Evolutionary conservation across 2,888 invertebrate genomes (phyloP).

Genomic region (Pimpla rufipes): DNA sequence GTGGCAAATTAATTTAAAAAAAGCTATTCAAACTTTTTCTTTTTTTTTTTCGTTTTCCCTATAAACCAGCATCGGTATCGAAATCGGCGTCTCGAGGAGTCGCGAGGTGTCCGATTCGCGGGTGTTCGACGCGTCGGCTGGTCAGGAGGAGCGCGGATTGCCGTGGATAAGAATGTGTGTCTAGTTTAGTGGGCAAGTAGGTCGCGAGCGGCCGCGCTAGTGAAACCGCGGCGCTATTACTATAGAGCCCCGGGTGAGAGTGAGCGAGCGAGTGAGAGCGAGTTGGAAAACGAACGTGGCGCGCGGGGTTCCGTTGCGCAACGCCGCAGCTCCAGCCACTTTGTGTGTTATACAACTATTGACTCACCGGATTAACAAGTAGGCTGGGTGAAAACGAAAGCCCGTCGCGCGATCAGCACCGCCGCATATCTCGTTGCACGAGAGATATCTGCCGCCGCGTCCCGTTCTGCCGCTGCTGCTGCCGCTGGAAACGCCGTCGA

Average conservation of each 20-base stretch:
- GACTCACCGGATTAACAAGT: slow-evolving; percentile 85
- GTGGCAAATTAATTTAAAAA: too few relatives aligned
- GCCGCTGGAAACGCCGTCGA: not conserved
- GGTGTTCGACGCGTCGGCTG: too few relatives aligned
- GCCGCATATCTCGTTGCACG: slow-evolving; percentile 29
- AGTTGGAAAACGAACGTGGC: slow-evolving; percentile 52
- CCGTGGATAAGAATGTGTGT: slow-evolving; percentile 84
- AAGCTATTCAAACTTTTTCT: too few relatives aligned
- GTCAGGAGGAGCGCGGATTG: slow-evolving; percentile 56
- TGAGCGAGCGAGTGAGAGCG: slow-evolving; percentile 20
- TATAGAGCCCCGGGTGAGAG: slow-evolving; percentile 42
- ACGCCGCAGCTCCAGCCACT: slow-evolving; percentile 80
- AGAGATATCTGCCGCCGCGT: slow-evolving; percentile 24
- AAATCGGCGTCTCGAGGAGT: slow-evolving; percentile 5
- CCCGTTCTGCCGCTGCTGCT: slow-evolving; percentile 2
- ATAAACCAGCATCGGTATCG: not conserved
- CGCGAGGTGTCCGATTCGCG: too few relatives aligned
- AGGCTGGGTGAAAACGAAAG: slow-evolving; percentile 85
- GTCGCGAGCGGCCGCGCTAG: slow-evolving; percentile 77
- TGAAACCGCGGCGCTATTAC: slow-evolving; percentile 77
- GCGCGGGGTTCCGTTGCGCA: slow-evolving; percentile 79
- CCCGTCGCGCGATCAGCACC: slow-evolving; percentile 69
- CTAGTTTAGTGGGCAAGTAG: slow-evolving; percentile 86
- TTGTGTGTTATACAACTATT: slow-evolving; percentile 84
- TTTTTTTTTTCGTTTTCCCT: not conserved